These are phyloP conservation scores for Alloscopus bannaensis DNA, from an alignment of 2,888 invertebrate species.

Conservation along the genomic window DNA sequence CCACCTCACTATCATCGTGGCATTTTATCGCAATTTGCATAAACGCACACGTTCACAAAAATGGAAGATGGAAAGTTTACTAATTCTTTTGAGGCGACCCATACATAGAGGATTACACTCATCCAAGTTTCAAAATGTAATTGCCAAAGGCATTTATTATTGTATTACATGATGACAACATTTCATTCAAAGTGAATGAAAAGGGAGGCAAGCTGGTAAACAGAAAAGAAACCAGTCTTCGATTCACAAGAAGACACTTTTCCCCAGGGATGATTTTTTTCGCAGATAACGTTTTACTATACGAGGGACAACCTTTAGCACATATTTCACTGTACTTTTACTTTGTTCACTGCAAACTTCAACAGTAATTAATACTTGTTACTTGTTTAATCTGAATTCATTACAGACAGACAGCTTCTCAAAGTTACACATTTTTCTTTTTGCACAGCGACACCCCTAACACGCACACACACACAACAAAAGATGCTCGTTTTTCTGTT, in stretches of 20 bases:
- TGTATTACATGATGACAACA: slow-evolving; percentile 37
- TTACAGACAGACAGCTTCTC: no score
- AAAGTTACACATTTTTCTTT: no score
- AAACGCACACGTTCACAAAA: slow-evolving; percentile 29
- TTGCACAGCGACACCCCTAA: no score
- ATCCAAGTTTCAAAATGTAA: slow-evolving; percentile 39
- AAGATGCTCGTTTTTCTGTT: no score
- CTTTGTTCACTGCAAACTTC: not conserved
- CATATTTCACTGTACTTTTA: not conserved
- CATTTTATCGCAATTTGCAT: slow-evolving; percentile 45
- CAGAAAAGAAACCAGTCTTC: slow-evolving; percentile 34
- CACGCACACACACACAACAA: no score
- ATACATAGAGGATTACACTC: no score
- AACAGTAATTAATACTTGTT: no score
- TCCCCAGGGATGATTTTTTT: slow-evolving; percentile 5
- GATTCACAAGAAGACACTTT: no score
- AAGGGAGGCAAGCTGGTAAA: slow-evolving; percentile 23
- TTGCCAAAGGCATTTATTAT: slow-evolving; percentile 35
- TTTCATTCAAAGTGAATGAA: not conserved
- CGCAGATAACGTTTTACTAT: slow-evolving; percentile 38
- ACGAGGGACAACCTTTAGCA: slow-evolving; percentile 24
- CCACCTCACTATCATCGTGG: slow-evolving; percentile 33
- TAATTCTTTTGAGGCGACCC: slow-evolving; percentile 17
- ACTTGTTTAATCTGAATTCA: no score
- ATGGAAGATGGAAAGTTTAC: slow-evolving; percentile 55